These are phyloP conservation scores for Poecilia picta DNA, from an alignment of 2,797 vertebrate species.

Conservation along the genomic window DNA sequence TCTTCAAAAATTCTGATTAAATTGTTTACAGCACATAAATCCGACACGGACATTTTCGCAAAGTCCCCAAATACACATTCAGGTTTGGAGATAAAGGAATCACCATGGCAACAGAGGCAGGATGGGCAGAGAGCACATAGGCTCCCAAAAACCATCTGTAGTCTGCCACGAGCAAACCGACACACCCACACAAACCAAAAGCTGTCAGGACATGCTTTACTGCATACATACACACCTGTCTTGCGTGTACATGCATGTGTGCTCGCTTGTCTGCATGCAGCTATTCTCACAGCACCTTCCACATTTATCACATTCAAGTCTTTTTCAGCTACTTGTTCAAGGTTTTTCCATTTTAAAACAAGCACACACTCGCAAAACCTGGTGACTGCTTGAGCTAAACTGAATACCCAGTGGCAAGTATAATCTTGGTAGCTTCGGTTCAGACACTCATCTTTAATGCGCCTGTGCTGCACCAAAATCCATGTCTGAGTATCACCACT, in stretches of 20 bases:
- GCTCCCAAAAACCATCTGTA: slow-evolving; percentile 55
- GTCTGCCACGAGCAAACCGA: slow-evolving; percentile 48
- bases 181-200: slow-evolving; percentile 17
- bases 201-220: slow-evolving; percentile 13
- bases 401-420: slow-evolving; percentile 23
- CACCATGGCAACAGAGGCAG: slow-evolving; percentile 83
- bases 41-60: slow-evolving; percentile 45
- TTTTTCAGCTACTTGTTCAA: slow-evolving; percentile 16
- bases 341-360: slow-evolving; percentile 7
- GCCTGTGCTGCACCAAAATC: slow-evolving; percentile 25
- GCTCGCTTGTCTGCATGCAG: background rate
- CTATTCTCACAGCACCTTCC: background rate
- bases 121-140: slow-evolving; percentile 69
- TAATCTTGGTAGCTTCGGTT: slow-evolving; percentile 12
- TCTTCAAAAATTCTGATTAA: slow-evolving; percentile 18
- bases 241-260: background rate
- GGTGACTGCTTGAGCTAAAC: slow-evolving; percentile 10
- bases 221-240: background rate
- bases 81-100: slow-evolving; percentile 75
- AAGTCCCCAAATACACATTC: slow-evolving; percentile 59
- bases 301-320: slow-evolving; percentile 14
- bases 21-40: slow-evolving; percentile 45
- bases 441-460: slow-evolving; percentile 25
- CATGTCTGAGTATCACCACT: slow-evolving; percentile 11
- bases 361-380: slow-evolving; percentile 3